Evolutionary conservation across 2,113 vertebrate species (phyloP).

Genomic region (Rhynchopsitta pachyrhyncha): DNA sequence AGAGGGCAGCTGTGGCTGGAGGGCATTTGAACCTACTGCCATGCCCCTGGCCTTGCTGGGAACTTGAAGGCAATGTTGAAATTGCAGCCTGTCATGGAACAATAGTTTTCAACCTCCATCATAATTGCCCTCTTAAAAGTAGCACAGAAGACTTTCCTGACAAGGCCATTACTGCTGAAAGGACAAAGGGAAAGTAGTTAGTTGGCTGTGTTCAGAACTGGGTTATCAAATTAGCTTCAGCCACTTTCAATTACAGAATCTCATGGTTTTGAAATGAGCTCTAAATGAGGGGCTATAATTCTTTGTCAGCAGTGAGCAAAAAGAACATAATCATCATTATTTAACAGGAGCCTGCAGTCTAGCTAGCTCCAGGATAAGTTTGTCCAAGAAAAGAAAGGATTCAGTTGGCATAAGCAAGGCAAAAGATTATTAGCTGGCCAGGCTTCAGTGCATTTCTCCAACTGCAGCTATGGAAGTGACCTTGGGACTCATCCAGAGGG

Average conservation of each 20-base stretch:
- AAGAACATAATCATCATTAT: conserved; percentile 70
- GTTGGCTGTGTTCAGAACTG: conserved; percentile 52
- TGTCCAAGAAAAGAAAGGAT: conserved; percentile 23
- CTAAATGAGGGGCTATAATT: conserved; percentile 68
- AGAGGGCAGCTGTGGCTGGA: neutral
- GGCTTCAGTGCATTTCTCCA: neutral
- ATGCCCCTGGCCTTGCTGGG: neutral
- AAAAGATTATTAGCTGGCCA: conserved; percentile 26
- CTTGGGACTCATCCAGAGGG: conserved; percentile 36
- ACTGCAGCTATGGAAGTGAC: conserved; percentile 23
- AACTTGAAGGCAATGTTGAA: neutral
- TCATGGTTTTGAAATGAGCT: conserved; percentile 68
- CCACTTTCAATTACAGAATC: conserved; percentile 73
- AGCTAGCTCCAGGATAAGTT: conserved; percentile 37
- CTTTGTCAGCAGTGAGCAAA: conserved; percentile 59
- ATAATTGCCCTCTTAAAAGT: conserved; percentile 43
- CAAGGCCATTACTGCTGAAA: conserved; percentile 60
- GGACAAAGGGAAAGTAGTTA: conserved; percentile 66
- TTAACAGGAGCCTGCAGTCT: conserved; percentile 47
- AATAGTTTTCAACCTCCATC: conserved; percentile 46
- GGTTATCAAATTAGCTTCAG: conserved; percentile 71
- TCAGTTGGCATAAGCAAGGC: conserved; percentile 6
- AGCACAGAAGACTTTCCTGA: conserved; percentile 56
- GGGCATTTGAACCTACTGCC: neutral
- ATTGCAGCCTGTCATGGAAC: conserved; percentile 29